Evolutionary conservation across 2,888 invertebrate species (phyloP).

Genomic region (Gymnosoma rotundatum): DNA sequence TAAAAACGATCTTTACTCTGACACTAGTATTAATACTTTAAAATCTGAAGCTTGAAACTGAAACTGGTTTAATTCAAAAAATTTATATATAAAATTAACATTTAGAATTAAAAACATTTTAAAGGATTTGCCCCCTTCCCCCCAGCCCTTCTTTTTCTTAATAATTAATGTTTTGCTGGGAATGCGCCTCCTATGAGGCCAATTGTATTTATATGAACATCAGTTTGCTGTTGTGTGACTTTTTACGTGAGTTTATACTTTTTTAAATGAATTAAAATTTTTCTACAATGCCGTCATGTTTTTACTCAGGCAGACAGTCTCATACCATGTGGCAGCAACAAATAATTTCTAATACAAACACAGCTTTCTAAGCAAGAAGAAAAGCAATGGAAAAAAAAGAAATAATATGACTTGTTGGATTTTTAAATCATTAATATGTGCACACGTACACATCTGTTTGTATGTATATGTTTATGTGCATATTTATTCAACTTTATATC

Average conservation of each 20-base stretch:
- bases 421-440: conserved; percentile 2
- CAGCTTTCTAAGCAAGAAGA: conserved; percentile 13
- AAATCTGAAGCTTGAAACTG: too few relatives aligned
- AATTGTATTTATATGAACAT: neutral
- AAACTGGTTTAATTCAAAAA: too few relatives aligned
- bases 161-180: neutral
- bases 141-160: too few relatives aligned
- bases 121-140: too few relatives aligned
- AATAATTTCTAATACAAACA: conserved; percentile 51
- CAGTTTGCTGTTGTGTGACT: neutral
- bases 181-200: neutral
- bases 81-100: too few relatives aligned
- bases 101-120: too few relatives aligned
- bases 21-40: too few relatives aligned
- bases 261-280: conserved; percentile 64
- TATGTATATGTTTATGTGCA: neutral
- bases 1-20: too few relatives aligned
- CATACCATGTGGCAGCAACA: conserved; percentile 38
- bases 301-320: conserved; percentile 56
- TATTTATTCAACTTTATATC: too few relatives aligned
- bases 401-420: conserved; percentile 39
- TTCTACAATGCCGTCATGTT: conserved; percentile 68
- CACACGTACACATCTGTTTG: neutral
- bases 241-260: conserved; percentile 8
- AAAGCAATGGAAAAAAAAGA: conserved; percentile 8